phyloP scores from a whole-genome alignment of 2,797 vertebrate genomes.

The Sitta carolinensis region DNA sequence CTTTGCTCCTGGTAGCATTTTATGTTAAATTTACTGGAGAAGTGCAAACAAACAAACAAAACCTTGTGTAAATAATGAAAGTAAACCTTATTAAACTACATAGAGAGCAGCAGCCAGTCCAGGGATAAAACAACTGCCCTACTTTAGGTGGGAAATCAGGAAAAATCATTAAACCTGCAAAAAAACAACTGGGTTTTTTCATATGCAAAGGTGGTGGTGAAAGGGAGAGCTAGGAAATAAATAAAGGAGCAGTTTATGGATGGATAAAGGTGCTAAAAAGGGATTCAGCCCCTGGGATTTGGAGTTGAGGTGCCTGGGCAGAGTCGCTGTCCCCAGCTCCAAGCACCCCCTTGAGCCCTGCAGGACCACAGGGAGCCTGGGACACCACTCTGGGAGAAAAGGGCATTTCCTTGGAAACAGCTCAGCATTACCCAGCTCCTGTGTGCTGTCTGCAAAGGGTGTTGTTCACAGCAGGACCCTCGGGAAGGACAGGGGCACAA shows the following conservation, averaged over 20 bases:
- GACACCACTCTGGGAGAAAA: not conserved
- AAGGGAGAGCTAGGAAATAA: not conserved
- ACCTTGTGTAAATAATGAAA: constrained; percentile 4
- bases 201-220: not conserved
- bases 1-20: not conserved
- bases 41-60: constrained; percentile 30
- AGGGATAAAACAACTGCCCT: constrained; percentile 32
- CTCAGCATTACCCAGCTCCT: not conserved
- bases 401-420: not conserved
- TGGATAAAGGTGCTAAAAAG: no score
- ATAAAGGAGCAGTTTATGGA: not conserved
- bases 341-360: not conserved
- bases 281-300: not conserved
- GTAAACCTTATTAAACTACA: constrained; percentile 41
- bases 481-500: not conserved
- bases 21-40: not conserved
- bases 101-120: not conserved
- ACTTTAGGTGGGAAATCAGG: not conserved
- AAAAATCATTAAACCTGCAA: not conserved
- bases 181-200: not conserved
- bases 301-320: not conserved
- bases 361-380: not conserved
- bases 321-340: not conserved
- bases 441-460: not conserved
- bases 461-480: not conserved